Evolutionary conservation across 2,888 invertebrate species (phyloP), one percentile per base, ranked within the genome.

Genomic region (Halictus ligatus): DNA sequence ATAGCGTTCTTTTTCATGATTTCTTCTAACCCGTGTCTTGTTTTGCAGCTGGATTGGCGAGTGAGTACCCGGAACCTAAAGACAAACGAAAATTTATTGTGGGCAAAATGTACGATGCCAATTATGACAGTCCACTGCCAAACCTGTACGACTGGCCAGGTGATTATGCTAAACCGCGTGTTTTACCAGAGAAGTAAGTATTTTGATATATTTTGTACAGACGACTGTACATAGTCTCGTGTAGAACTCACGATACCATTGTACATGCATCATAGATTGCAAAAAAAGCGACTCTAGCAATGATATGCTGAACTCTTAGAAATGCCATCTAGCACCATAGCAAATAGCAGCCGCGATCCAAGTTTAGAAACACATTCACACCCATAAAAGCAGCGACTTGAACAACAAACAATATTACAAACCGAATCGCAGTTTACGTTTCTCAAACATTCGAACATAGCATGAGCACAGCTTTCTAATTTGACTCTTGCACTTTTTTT

Each of bases 31-130:
- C 43, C 5, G 10, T 74, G 43, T 74, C 76, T n/a, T 15, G 8
- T 35, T 83, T 94, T 94, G 29, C 94, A 98, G 98, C 97, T 95
- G 96, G 96, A 87, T 96, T 98, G 89, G 98, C 98, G 5, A 98
- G 98, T 5, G 97, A 97, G 6, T 98, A 98, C 94, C 98, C 98
- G 0, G 97, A 98, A 95, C 98, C 98, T 67, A 96, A 97, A 90
- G 97, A 98, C 93, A 96, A 98, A 93, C 95, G 96, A 80, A 96
- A 96, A 88, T 98, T 97, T 95, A 96, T 98, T 58, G 96, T 97
- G 92, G 96, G 96, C 81, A 97, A 98, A 94, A 96, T 98, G 95
- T 98, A 98, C 95, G 97, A 97, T 94, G 97, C 96, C 92, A 96
- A 97, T 94, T 98, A 98, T 94, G 97, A 97, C 94, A 96, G 97